Conservation (phyloP, 2,113 vertebrate genomes). For the Apteryx owenii region DNA sequence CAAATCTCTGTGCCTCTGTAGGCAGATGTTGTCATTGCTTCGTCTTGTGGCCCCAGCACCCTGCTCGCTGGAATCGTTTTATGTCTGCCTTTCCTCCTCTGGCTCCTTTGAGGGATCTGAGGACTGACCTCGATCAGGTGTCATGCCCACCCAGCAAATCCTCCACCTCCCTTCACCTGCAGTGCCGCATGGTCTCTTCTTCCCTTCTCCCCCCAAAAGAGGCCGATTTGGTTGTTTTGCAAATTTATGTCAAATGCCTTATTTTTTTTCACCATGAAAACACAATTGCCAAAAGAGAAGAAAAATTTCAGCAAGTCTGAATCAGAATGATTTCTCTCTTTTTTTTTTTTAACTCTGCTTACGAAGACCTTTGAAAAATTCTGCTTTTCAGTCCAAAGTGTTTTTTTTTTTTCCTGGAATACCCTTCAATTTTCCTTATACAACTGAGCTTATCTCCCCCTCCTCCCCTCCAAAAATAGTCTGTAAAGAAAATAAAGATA, state of each 20-base stretch:
- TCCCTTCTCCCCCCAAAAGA: background rate
- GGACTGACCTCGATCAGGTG: background rate
- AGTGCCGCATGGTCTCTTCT: background rate
- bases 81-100: slow-evolving; percentile 10
- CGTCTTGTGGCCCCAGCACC: background rate
- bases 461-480: background rate
- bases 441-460: background rate
- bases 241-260: background rate
- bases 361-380: background rate
- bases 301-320: background rate
- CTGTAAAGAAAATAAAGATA: slow-evolving; percentile 23
- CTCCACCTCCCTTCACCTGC: background rate
- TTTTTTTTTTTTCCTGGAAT: background rate
- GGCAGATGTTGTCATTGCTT: background rate
- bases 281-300: background rate
- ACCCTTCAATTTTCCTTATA: slow-evolving; percentile 29
- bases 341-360: background rate
- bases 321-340: background rate
- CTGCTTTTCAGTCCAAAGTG: background rate
- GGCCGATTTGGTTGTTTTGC: background rate
- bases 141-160: background rate
- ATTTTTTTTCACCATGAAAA: background rate
- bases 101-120: background rate
- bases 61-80: background rate
- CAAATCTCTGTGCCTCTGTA: background rate